Base-by-base conservation (phyloP, 2,888 invertebrate genomes). In the Lissocephala sabroskyi region DNA sequence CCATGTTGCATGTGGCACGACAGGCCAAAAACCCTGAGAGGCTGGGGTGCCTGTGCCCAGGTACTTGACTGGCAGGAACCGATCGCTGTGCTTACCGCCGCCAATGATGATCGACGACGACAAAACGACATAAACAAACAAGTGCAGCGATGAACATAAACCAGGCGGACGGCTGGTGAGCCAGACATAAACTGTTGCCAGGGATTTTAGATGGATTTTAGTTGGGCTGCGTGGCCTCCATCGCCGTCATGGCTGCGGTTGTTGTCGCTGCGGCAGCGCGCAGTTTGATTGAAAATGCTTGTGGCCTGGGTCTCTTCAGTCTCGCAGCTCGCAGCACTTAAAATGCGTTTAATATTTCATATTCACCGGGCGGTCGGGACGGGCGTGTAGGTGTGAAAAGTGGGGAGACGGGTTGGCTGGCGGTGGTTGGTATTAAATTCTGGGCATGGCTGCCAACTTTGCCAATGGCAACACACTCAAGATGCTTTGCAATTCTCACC, bases 281-380 rank as follows among this genome's bases (percentile, higher is more conserved):
- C 13, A 30, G 30, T 45, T 45, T 45, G 39, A 45, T 39, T 40
- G 45, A 40, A 45, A 45, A 39, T 45, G 40, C 45, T 45, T 45
- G 30, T 40, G 18, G 37, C 16, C 37, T 19, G 37, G 37, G n/a
- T 37, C 19, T 37, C 19, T 13, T 37, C 18, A 18, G 19, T n/a
- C 19, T 37, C 35, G 39, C 32, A 16, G 16, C 16, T 10, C 11
- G 19, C 30, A 23, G 36, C 45, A 40, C 40, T 40, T 45, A 36
- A 40, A 37, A 40, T 19, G 13, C 29, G 16, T 28, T 37, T 7
- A 19, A 37, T 37, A 37, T 37, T 37, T 37, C 37, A 37, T 37
- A 16, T 11, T 4, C n/a, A n/a, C n/a, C n/a, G n/a, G n/a, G n/a
- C n/a, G n/a, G n/a, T n/a, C n/a, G n/a, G n/a, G n/a, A n/a, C n/a